Evolutionary conservation across 2,797 vertebrate species (phyloP).

Genomic region (Lagothrix lagotricha): DNA sequence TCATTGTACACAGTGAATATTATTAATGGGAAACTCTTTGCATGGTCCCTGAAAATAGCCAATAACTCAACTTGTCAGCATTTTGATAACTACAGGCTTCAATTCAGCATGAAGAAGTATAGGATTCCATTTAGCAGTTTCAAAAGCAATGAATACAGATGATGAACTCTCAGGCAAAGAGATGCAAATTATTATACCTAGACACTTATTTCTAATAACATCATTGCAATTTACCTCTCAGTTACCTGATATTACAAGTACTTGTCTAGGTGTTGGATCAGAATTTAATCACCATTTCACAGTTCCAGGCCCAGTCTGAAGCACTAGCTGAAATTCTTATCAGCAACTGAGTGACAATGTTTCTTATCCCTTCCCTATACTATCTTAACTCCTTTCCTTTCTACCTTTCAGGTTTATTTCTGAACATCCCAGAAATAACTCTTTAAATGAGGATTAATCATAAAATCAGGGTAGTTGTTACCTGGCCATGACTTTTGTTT

Average conservation of each 20-base stretch:
- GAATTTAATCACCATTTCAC: constrained; percentile 27
- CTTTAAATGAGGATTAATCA: background rate
- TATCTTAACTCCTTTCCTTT: background rate
- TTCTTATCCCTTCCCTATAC: background rate
- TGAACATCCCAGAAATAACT: background rate
- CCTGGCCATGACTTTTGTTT: background rate
- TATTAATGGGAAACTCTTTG: constrained; percentile 60
- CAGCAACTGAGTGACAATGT: background rate
- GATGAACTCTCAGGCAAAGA: constrained; percentile 33
- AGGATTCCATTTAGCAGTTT: constrained; percentile 51
- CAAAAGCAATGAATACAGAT: constrained; percentile 65
- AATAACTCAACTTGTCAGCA: constrained; percentile 66
- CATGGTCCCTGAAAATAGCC: constrained; percentile 44
- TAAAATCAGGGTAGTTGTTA: background rate
- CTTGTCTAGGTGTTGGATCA: constrained; percentile 7
- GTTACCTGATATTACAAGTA: background rate
- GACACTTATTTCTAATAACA: constrained; percentile 44
- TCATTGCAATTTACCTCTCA: constrained; percentile 37
- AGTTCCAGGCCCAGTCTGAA: background rate
- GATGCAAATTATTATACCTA: constrained; percentile 11
- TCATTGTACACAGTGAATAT: constrained; percentile 39
- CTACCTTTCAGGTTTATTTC: background rate
- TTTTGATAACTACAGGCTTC: constrained; percentile 63
- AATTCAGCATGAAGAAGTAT: constrained; percentile 60
- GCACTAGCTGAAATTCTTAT: background rate